A percentile compares a stretch with the other conserved stretches of the same genome.
These are phyloP conservation scores for Patagioenas fasciata DNA, from an alignment of 2,113 vertebrate genomes.

Conservation along the genomic window DNA sequence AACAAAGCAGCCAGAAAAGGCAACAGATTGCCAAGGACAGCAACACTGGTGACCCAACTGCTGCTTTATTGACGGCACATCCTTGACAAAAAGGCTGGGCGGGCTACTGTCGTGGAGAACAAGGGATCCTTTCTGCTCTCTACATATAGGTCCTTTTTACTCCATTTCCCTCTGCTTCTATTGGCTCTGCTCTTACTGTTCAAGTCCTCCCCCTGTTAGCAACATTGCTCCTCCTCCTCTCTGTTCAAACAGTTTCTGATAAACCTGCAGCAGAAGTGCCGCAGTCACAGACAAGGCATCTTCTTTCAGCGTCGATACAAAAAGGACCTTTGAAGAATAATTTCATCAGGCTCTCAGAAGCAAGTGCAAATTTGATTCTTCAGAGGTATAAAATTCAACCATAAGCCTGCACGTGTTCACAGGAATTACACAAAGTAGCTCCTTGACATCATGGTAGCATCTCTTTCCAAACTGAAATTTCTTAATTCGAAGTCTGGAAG, in stretches of 20 bases:
- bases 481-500: conserved; percentile 11
- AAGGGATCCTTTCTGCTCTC: background rate
- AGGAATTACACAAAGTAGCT: background rate
- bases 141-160: background rate
- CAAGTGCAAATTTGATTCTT: conserved; percentile 41
- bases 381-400: background rate
- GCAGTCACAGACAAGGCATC: background rate
- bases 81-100: background rate
- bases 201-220: background rate
- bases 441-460: background rate
- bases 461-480: background rate
- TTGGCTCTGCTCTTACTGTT: background rate
- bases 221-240: background rate
- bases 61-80: background rate
- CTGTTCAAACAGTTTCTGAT: background rate
- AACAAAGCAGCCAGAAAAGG: background rate
- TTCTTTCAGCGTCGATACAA: background rate
- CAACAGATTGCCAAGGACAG: background rate
- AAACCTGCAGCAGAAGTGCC: background rate
- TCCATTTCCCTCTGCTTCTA: background rate
- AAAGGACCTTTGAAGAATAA: conserved; percentile 38
- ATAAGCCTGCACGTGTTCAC: background rate
- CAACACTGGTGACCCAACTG: background rate
- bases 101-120: background rate
- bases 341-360: background rate